Base-by-base conservation (phyloP, 2,888 invertebrate species). In the Chesias legatella region DNA sequence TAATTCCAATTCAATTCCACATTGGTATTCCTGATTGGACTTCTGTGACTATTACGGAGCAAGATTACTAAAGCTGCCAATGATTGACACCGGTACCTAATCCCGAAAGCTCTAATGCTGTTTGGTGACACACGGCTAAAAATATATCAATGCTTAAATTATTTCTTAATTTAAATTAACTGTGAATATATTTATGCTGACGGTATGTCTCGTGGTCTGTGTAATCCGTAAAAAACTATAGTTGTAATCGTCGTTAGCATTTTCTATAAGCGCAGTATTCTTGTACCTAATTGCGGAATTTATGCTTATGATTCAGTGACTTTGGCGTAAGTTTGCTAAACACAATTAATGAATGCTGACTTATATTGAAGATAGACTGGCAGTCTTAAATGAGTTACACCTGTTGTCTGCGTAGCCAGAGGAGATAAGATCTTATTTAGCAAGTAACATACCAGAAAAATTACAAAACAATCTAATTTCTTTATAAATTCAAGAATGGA, bases 31-130 rank as follows among this genome's bases (percentile, higher is more conserved):
- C 48, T 72, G 67, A 74, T 75, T 71, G 67, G 67, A 72, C 73
- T 67, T 65, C 63, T 60, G 59, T 60, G 53, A 68, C 65, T 68
- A 73, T 73, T 73, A 71, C 75, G 59, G 63, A 59, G 66, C 67
- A 71, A 73, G 73, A 74, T 73, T 65, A 71, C 64, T 58, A 67
- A 73, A 70, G 67, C 73, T 66, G 60, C 64, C 62, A 45, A 65
- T 73, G 75, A 75, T 75, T 75, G 75, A 73, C 73, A 75, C 62
- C 60, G 62, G 63, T 54, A 58, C 67, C 62, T 72, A 75, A 74
- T 69, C 68, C 63, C 54, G 48, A 53, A 63, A 58, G 60, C 58
- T 64, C 58, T 64, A 58, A 51, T 62, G 53, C 44, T 42, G 42
- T 48, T 9, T 8, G 30, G 34, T 20, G 51, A 68, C 59, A 65